Evolutionary conservation across 2,797 vertebrate genomes (phyloP).

Genomic region (Rallus crepitans): DNA sequence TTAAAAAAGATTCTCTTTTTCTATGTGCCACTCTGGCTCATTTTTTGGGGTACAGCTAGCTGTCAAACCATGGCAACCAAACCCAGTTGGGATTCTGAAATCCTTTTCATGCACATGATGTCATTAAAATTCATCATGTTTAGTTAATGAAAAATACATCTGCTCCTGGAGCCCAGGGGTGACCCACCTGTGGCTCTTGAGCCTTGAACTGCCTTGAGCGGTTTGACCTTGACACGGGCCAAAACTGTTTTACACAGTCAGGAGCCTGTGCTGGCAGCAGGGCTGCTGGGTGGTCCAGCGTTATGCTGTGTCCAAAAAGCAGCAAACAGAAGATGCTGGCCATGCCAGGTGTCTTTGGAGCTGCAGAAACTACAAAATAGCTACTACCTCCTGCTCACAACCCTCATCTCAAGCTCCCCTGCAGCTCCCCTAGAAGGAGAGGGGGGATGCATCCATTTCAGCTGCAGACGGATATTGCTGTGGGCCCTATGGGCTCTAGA

Average conservation of each 20-base stretch:
- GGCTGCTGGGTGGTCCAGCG: background rate
- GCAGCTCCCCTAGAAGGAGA: background rate
- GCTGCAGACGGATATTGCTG: background rate
- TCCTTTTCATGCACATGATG: background rate
- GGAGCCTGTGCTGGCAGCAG: background rate
- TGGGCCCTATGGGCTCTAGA: background rate
- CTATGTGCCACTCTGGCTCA: background rate
- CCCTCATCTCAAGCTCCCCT: rapidly evolving
- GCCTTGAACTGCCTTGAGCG: background rate
- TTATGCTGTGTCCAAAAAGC: background rate
- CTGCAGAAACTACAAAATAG: background rate
- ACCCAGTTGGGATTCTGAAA: background rate
- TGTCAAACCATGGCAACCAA: background rate
- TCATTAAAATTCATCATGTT: background rate
- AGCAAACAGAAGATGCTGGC: background rate
- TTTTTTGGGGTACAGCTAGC: background rate
- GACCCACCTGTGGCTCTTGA: background rate
- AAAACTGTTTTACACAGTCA: background rate
- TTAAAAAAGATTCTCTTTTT: background rate
- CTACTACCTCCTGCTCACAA: background rate
- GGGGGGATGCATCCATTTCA: background rate
- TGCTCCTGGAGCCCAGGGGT: background rate
- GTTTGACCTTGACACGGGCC: background rate
- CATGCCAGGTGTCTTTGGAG: background rate
- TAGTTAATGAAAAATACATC: background rate